Evolutionary conservation across 1,140 invertebrate genomes (phyloP).

Genomic region (Aphelenchoides fujianensis): DNA sequence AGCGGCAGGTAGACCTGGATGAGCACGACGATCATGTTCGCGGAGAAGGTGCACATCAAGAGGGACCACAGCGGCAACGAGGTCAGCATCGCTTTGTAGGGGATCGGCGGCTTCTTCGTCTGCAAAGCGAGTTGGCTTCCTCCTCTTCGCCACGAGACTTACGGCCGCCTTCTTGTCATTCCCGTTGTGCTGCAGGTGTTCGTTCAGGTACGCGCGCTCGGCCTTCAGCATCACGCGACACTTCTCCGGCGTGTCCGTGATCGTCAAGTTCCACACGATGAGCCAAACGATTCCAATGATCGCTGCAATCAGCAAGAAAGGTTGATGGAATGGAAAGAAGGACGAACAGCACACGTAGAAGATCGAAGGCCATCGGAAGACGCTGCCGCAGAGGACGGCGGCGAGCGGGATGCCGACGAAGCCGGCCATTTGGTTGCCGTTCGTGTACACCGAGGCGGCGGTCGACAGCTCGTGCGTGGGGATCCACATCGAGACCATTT

Average conservation of each 20-base stretch:
- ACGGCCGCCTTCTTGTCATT: not conserved
- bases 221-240: slow-evolving; percentile 36
- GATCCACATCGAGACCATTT: slow-evolving; percentile 45
- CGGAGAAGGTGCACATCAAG: slow-evolving; percentile 38
- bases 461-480: slow-evolving; percentile 46
- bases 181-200: slow-evolving; percentile 19
- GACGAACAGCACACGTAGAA: slow-evolving; percentile 45
- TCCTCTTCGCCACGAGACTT: not conserved
- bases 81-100: slow-evolving; percentile 31
- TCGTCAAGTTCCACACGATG: slow-evolving; percentile 32
- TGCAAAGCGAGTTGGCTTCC: slow-evolving; percentile 19
- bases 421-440: slow-evolving; percentile 44
- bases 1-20: slow-evolving; percentile 46
- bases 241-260: slow-evolving; percentile 34
- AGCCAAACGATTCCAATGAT: slow-evolving; percentile 40
- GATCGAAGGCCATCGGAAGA: slow-evolving; percentile 46
- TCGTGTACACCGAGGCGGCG: slow-evolving; percentile 45
- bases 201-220: slow-evolving; percentile 35
- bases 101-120: slow-evolving; percentile 23
- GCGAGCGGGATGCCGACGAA: slow-evolving; percentile 30
- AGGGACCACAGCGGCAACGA: slow-evolving; percentile 38
- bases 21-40: slow-evolving; percentile 43
- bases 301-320: slow-evolving; percentile 36
- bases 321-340: too few relatives aligned
- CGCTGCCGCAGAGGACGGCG: slow-evolving; percentile 37